These are phyloP conservation scores for Scelioninae gen. 1 DNA, from an alignment of 2,888 invertebrate species.

Conservation along the genomic window DNA sequence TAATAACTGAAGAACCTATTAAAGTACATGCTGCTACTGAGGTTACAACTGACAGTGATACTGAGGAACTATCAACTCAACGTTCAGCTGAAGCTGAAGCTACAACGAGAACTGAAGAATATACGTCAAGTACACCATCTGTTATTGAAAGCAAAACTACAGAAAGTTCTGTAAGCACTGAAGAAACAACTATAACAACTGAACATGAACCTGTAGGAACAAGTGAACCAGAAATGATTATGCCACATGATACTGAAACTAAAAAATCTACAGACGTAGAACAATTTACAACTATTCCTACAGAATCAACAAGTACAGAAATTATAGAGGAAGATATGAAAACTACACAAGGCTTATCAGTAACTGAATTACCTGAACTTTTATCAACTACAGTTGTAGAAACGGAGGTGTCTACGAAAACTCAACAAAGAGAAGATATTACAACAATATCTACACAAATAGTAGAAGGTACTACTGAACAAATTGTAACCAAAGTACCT, in stretches of 20 bases:
- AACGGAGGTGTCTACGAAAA: constrained; percentile 18
- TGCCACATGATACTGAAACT: constrained; percentile 35
- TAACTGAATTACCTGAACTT: constrained; percentile 47
- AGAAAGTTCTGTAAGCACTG: constrained; percentile 32
- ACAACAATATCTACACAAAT: constrained; percentile 63
- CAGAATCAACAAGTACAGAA: constrained; percentile 57
- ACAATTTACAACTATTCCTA: constrained; percentile 52
- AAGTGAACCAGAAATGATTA: constrained; percentile 57
- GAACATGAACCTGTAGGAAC: constrained; percentile 59
- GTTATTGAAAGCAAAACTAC: constrained; percentile 47
- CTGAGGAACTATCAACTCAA: constrained; percentile 33
- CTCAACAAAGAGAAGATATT: constrained; percentile 23
- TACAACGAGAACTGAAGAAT: constrained; percentile 54
- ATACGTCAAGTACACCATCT: constrained; percentile 48
- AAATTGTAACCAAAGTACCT: constrained; percentile 66
- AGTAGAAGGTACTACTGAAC: constrained; percentile 50
- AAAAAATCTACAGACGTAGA: constrained; percentile 66
- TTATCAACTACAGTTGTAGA: constrained; percentile 9
- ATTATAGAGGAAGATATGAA: constrained; percentile 18
- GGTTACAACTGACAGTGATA: constrained; percentile 30
- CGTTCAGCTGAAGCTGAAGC: neutral
- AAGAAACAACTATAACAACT: constrained; percentile 16
- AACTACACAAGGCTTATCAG: constrained; percentile 17
- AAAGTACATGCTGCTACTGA: constrained; percentile 32
- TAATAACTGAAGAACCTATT: constrained; percentile 53